phyloP scores from a whole-genome alignment of 2,797 vertebrate species.

The Pseudochirops corinnae region DNA sequence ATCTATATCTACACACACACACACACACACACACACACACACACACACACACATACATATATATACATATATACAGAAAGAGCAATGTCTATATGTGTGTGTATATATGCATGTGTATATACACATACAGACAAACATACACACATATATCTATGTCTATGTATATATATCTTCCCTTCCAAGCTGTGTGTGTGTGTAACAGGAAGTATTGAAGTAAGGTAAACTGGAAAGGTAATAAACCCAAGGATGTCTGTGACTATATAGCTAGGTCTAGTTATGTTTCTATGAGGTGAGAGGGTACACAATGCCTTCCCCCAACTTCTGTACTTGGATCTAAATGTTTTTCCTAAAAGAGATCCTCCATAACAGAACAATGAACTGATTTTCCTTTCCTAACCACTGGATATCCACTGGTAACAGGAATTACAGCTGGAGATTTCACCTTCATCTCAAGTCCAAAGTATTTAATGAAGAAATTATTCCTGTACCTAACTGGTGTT shows the following conservation, averaged over 20 bases:
- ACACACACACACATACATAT: no score
- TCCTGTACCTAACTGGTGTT: background rate
- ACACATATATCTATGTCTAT: no score
- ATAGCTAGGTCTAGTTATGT: background rate
- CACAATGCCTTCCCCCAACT: background rate
- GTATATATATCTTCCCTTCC: no score
- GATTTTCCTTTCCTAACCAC: background rate
- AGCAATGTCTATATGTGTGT: no score
- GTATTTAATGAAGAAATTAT: background rate
- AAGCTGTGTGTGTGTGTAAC: background rate
- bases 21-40: no score
- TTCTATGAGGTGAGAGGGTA: background rate
- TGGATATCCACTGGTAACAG: background rate
- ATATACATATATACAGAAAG: no score
- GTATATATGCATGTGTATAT: no score
- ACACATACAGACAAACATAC: no score
- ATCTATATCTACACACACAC: no score
- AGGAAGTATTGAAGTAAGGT: background rate
- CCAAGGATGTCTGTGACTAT: background rate
- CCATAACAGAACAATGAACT: background rate
- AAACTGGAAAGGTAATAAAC: background rate
- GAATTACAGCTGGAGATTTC: background rate
- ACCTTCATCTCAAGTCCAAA: no score
- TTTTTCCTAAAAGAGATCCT: background rate
- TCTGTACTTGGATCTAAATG: background rate